Evolutionary conservation across 2,888 invertebrate species (phyloP), one percentile per base, ranked within the genome.

Genomic region (Ichneumon xanthorius): DNA sequence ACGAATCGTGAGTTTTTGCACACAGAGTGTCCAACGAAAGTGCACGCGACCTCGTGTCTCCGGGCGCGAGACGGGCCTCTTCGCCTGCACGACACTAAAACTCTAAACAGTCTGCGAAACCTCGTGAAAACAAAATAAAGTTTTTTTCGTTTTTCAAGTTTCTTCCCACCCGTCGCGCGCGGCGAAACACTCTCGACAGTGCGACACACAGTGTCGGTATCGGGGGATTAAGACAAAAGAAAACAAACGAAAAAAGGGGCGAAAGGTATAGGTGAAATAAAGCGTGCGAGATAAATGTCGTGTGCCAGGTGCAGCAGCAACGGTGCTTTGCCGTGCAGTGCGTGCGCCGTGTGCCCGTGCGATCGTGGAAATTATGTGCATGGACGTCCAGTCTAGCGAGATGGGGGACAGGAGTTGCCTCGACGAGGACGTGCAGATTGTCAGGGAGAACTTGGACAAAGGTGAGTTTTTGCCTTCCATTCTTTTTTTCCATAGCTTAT

Each of bases 391-490:
- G 90, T 89, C 90, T 91, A 92, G 90, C 91, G 92, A 93, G 89
- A 94, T 93, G 93, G 92, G 89, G 84, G 93, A 93, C 90, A 91
- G 89, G 89, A 90, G 87, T 87, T 85, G 78, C 80, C 87, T 89
- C 90, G 93, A 94, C 88, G 93, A 93, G 71, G 94, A 94, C 87
- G 92, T 94, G 83, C 91, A 93, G 87, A 93, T 94, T 87, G 91
- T 94, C 85, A 92, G 92, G 86, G 92, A 90, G 73, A 90, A 89
- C 87, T 87, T 93, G 79, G 91, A 90, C 75, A 91, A 90, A 91
- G 91, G 93, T 94, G 87, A 89, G 91, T 37, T 45, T 40, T 40
- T 22, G 6, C 2, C 4, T 53, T 7, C 72, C 58, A 61, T 45
- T 76, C 50, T 67, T 22, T 16, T 72, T 9, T 26, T 22, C 22